Conservation (phyloP, 2,797 vertebrate species). For the Garrulus glandarius region DNA sequence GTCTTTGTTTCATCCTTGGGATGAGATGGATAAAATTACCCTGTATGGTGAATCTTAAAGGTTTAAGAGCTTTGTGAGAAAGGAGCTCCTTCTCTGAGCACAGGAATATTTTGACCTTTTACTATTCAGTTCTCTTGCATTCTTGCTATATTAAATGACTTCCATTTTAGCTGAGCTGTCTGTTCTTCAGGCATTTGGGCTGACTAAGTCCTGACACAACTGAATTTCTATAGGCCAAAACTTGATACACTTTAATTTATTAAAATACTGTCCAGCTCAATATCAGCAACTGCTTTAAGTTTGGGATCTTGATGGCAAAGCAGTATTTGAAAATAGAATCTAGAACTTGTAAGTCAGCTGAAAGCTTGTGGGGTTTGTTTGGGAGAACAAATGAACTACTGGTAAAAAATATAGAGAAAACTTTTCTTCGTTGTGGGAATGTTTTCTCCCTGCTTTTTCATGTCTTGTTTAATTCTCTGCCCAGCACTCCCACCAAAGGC, state of each 20-base stretch:
- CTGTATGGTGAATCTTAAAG: not conserved
- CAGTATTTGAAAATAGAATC: not conserved
- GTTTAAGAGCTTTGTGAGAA: not conserved
- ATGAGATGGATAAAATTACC: not conserved
- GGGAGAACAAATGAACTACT: not conserved
- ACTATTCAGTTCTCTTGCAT: not conserved
- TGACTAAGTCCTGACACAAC: not conserved
- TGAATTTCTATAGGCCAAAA: not conserved
- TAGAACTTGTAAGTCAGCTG: not conserved
- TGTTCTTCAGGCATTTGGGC: not conserved
- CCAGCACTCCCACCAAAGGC: constrained; percentile 91
- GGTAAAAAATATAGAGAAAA: not conserved
- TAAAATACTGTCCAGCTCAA: not conserved
- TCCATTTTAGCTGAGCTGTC: not conserved
- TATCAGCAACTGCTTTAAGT: not conserved
- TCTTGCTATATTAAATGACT: not conserved
- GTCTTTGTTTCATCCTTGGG: not conserved
- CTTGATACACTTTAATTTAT: not conserved
- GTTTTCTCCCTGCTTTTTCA: not conserved
- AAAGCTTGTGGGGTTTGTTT: not conserved
- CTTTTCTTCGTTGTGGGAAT: not conserved
- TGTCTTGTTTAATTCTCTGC: constrained; percentile 14
- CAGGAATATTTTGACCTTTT: not conserved
- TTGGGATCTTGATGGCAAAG: not conserved
- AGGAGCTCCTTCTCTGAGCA: not conserved